Evolutionary conservation across 1,140 invertebrate genomes (phyloP).

Genomic region (Drosophila watanabei): DNA sequence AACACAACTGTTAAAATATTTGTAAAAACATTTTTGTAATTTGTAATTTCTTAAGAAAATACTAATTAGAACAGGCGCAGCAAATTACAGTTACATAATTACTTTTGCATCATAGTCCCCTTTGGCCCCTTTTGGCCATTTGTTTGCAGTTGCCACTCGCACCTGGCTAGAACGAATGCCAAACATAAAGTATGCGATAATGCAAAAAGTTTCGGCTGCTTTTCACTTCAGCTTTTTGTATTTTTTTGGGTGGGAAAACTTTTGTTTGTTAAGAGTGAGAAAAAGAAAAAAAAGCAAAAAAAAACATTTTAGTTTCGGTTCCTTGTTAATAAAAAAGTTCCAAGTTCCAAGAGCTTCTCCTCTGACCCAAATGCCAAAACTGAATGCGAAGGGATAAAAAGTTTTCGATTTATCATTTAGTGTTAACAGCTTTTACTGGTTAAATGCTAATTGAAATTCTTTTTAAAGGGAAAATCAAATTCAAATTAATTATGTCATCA

Average conservation of each 20-base stretch:
- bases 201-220: conserved; percentile 24
- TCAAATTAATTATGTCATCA: conserved; percentile 41
- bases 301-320: conserved; percentile 26
- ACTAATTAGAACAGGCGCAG: not conserved
- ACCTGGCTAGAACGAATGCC: conserved; percentile 43
- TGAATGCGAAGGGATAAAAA: conserved; percentile 12
- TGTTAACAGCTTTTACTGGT: conserved; percentile 42
- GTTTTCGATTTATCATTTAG: conserved; percentile 40
- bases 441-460: conserved; percentile 44
- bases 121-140: conserved; percentile 8
- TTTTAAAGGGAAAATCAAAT: conserved; percentile 28
- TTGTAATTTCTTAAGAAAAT: conserved; percentile 3
- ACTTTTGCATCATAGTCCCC: not conserved
- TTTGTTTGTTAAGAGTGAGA: conserved; percentile 2
- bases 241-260: conserved; percentile 12
- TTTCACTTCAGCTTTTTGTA: not conserved
- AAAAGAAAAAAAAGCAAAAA: not conserved
- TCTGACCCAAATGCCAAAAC: conserved; percentile 19
- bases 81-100: conserved; percentile 14
- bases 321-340: conserved; percentile 28
- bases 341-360: conserved; percentile 16
- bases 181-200: conserved; percentile 18
- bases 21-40: not conserved
- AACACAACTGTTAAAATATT: not conserved
- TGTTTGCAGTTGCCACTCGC: conserved; percentile 18